Conservation (phyloP, 2,113 vertebrate genomes). For the Columbina picui region DNA sequence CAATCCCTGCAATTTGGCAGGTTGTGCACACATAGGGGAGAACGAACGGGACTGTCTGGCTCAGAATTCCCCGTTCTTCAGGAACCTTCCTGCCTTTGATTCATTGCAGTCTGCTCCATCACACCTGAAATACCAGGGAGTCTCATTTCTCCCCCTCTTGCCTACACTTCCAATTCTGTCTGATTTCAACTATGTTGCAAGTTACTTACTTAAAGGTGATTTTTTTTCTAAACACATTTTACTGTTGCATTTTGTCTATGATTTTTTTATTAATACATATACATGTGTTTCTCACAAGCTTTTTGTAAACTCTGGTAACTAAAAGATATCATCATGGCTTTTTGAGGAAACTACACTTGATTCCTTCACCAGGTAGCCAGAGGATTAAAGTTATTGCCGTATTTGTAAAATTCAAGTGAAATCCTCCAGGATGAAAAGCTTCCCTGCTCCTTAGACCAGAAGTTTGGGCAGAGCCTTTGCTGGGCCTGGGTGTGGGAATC, state of each 20-base stretch:
- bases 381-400: background rate
- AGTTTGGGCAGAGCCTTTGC: background rate
- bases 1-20: background rate
- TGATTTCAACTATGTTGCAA: background rate
- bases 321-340: background rate
- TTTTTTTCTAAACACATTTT: background rate
- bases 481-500: background rate
- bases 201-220: background rate
- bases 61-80: background rate
- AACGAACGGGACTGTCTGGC: background rate
- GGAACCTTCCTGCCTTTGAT: background rate
- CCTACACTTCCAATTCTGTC: background rate
- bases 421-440: background rate
- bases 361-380: background rate
- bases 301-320: background rate
- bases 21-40: background rate
- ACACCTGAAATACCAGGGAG: background rate
- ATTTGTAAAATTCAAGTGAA: background rate
- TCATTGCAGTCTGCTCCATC: background rate
- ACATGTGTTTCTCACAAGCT: background rate
- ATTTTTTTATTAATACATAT: background rate
- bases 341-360: background rate
- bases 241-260: accelerated
- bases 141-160: background rate
- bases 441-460: background rate